Conservation (phyloP, 2,888 invertebrate species). For the Lasioglossum malachurum region DNA sequence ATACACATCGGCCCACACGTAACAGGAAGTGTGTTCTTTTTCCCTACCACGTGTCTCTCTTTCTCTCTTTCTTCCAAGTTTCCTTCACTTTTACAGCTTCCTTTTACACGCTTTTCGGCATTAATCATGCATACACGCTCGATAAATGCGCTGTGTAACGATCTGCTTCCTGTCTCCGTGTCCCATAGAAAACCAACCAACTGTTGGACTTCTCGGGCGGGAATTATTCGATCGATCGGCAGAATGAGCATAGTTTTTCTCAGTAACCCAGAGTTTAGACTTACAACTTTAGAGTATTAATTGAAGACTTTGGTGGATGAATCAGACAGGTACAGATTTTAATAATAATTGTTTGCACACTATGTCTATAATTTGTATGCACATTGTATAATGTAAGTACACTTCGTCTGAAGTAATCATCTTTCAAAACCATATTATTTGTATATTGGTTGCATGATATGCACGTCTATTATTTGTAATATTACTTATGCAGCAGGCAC, state of each 20-base stretch:
- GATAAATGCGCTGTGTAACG: constrained; percentile 3
- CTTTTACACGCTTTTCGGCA: background rate
- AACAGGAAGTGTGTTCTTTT: background rate
- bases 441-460: too few species aligned
- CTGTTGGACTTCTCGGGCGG: background rate
- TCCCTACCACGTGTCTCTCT: background rate
- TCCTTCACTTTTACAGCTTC: constrained; percentile 35
- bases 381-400: too few species aligned
- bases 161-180: constrained; percentile 5
- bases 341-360: too few species aligned
- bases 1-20: constrained; percentile 18
- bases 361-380: too few species aligned
- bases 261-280: background rate
- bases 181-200: background rate
- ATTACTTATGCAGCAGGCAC: too few species aligned
- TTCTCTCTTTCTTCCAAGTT: background rate
- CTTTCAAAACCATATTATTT: too few species aligned
- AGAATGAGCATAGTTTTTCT: background rate
- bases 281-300: background rate
- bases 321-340: too few species aligned
- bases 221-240: background rate
- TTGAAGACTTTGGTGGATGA: background rate
- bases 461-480: too few species aligned
- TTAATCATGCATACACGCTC: background rate
- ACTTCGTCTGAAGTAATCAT: too few species aligned